Evolutionary conservation across 2,888 invertebrate genomes (phyloP), one percentile per base, ranked within the genome.

Genomic region (Blastobasis lacticolella): DNA sequence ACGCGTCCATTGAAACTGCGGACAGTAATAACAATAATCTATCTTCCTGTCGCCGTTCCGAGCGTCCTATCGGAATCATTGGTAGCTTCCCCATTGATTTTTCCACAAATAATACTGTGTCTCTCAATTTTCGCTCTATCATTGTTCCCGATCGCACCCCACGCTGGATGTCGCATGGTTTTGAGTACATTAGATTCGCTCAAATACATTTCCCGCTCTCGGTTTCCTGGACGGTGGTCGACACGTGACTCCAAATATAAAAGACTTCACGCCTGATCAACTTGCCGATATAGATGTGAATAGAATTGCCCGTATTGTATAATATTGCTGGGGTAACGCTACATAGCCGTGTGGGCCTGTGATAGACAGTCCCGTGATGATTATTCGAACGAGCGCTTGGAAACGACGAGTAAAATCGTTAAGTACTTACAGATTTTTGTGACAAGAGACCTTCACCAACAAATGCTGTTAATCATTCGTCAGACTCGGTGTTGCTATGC

Each of bases 131-230:
- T 69, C 59, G 63, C 59, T 63, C 51, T 45, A 65, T 61, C 60
- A 63, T 70, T 71, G 68, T 69, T 67, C 66, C 60, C 60, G 57
- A 52, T 59, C 53, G 61, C 62, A 50, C 64, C 71, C 71, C 71
- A 66, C 66, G 56, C 61, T 60, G 52, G 56, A 70, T 73, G 78
- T 81, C 79, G 73, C 79, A 78, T 79, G 81, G 78, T 78, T 82
- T 77, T 81, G 81, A 87, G 86, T 84, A 78, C 81, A 85, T 87
- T 88, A 85, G 86, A 77, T 75, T 75, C 84, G 85, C 82, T 80
- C 80, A 80, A 81, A 80, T 77, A 77, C 79, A 79, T 79, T 72
- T 75, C 69, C 66, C 71, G 67, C 73, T 62, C 62, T 67, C 66
- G 80, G 85, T 84, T 86, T 86, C 85, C 85, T 85, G 86, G 73